Conservation (phyloP, 2,888 invertebrate genomes). For the Drosophila anomalata region DNA sequence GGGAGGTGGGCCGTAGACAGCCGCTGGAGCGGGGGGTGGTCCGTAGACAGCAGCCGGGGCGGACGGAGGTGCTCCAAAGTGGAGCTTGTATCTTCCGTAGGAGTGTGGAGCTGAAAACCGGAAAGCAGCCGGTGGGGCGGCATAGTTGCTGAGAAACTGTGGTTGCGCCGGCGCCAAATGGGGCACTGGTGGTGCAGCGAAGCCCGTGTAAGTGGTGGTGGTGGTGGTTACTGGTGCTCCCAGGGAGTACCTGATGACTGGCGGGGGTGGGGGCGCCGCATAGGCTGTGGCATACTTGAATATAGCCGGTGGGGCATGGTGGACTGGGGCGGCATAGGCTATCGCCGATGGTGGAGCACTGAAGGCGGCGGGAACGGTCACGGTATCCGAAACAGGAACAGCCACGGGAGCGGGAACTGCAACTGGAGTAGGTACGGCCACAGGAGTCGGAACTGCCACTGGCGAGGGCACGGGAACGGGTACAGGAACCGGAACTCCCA, state of each 20-base stretch:
- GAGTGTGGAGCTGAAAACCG: constrained; percentile 25
- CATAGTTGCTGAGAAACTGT: constrained; percentile 17
- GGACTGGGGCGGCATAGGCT: constrained; percentile 32
- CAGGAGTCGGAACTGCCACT: constrained; percentile 18
- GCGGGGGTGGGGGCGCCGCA: constrained; percentile 46
- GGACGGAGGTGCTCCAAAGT: constrained; percentile 47
- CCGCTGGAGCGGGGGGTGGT: constrained; percentile 5
- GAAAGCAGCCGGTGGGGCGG: constrained; percentile 14
- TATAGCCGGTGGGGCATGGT: constrained; percentile 11
- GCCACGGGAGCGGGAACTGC: constrained; percentile 50
- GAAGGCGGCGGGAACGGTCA: constrained; percentile 28
- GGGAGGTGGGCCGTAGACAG: constrained; percentile 15
- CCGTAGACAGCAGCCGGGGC: constrained; percentile 37
- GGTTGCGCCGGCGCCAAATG: constrained; percentile 30
- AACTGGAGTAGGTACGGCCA: constrained; percentile 25
- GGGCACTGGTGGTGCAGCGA: constrained; percentile 43
- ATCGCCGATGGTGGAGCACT: constrained; percentile 14
- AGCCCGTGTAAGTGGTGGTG: constrained; percentile 66
- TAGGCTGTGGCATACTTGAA: constrained; percentile 45
- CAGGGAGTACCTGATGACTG: constrained; percentile 58
- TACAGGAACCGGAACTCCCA: constrained; percentile 29
- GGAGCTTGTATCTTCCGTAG: constrained; percentile 28
- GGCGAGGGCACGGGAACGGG: constrained; percentile 28
- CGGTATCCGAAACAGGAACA: constrained; percentile 49
- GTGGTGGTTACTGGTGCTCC: constrained; percentile 67